Base-by-base conservation (phyloP, 2,113 vertebrate genomes). In the Prochilodus magdalenae region DNA sequence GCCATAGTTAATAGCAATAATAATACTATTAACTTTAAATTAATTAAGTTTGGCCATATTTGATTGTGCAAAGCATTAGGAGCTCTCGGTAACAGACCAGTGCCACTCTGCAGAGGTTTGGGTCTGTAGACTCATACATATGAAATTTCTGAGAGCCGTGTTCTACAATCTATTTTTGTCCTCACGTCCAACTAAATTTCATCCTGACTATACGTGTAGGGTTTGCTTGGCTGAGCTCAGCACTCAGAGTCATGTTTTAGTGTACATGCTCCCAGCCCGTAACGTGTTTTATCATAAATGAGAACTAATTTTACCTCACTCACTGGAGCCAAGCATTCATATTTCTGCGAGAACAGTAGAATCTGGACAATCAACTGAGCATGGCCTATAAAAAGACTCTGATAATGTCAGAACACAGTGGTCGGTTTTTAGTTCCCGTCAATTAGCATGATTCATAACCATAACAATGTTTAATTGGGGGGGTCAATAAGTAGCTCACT, bases 391-490 rank as follows among this genome's bases (percentile, higher is more conserved):
- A 18, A 40, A 51, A 55, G 29, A 65, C 62, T 62, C 77, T 79
- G 40, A 44, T 44, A 44, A 63, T 67, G 16, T 79, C 53, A 63
- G 75, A 84, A 85, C 66, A 81, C 73, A 66, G 40, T 53, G 24
- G 22, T 74, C 59, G 49, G 73, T 79, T 83, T 85, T 75, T 80
- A 51, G 77, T 77, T 69, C 4, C 36, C 27, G 55, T 26, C 76
- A 83, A 85, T 82, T 79, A 71, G 33, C 20, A 16, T 75, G 69
- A 87, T 84, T 87, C 79, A 73, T 65, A 82, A 87, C 77, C 81
- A 87, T 44, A 85, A 87, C 81, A 72, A 18, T 81, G 40, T 72
- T 76, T 71, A 67, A 77, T 44, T 44, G n/a, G 40, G 20, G n/a
- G 60, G 81, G 77, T 85, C 69, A 75, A n/a, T 44, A 26, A 66